Conservation (phyloP, 2,797 vertebrate genomes). For the Euthynnus affinis region DNA sequence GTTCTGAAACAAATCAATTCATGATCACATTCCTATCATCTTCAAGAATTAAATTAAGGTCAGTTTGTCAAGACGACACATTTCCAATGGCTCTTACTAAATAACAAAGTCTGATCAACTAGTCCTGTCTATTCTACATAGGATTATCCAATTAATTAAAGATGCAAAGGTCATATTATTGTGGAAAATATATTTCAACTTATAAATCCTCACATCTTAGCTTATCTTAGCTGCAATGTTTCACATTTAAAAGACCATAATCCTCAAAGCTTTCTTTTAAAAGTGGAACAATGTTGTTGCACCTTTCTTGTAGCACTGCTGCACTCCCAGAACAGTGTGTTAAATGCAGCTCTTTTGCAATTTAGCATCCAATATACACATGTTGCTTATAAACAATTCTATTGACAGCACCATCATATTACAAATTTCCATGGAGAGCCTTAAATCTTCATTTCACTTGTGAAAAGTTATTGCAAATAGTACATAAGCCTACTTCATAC, state of each 20-base stretch:
- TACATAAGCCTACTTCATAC: not conserved
- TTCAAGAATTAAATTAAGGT: conserved; percentile 57
- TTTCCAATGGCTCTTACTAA: conserved; percentile 32
- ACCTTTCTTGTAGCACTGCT: not conserved
- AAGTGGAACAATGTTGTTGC: not conserved
- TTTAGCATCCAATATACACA: not conserved
- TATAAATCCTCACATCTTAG: conserved; percentile 35
- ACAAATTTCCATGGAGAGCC: not conserved
- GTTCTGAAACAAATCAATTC: conserved; percentile 43
- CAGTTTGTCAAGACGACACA: conserved; percentile 50
- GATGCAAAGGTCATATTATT: conserved; percentile 53
- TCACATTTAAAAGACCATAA: conserved; percentile 35
- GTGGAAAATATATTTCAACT: conserved; percentile 29
- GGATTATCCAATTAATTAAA: conserved; percentile 48
- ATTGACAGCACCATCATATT: not conserved
- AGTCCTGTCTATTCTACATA: conserved; percentile 13
- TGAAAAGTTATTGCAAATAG: not conserved
- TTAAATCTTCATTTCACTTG: not conserved
- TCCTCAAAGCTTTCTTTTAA: conserved; percentile 22
- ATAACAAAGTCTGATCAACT: conserved; percentile 44
- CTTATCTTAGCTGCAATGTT: conserved; percentile 28
- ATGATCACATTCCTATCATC: not conserved
- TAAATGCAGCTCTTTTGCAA: not conserved
- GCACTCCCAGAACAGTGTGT: not conserved
- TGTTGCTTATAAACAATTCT: not conserved